Conservation (phyloP, 1,140 invertebrate species). For the Drosophila sechellia region DNA sequence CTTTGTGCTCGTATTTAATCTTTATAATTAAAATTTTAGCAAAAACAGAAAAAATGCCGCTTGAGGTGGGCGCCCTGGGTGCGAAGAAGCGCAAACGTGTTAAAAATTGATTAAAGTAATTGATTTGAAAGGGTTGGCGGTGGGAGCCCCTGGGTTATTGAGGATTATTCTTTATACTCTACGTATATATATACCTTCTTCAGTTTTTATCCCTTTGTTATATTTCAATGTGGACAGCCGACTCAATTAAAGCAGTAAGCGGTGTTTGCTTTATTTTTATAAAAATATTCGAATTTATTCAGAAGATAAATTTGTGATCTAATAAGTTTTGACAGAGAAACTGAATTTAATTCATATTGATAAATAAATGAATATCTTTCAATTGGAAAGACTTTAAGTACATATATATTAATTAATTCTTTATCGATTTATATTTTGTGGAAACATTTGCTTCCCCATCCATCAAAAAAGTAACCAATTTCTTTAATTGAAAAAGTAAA, state of each 20-base stretch:
- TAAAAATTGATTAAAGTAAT: constrained; percentile 82
- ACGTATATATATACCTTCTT: not conserved
- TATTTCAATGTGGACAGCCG: constrained; percentile 12
- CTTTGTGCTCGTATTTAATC: constrained; percentile 68
- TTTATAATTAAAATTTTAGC: constrained; percentile 79
- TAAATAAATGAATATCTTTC: too few relatives aligned
- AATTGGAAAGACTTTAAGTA: too few relatives aligned
- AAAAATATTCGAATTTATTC: not conserved
- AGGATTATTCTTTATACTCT: constrained; percentile 25
- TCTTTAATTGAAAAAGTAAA: too few relatives aligned
- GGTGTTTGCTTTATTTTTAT: constrained; percentile 21
- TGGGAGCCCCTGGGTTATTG: constrained; percentile 22
- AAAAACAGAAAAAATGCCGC: constrained; percentile 45
- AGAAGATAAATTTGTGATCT: not conserved
- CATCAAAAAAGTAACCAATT: too few relatives aligned
- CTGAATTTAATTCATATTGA: too few relatives aligned
- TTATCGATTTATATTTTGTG: too few relatives aligned
- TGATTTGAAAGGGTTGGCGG: constrained; percentile 57
- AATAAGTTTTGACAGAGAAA: not conserved
- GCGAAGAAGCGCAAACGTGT: constrained; percentile 70
- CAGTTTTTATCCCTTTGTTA: not conserved
- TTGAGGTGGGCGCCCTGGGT: constrained; percentile 40
- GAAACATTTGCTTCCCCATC: too few relatives aligned
- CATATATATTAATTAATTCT: too few relatives aligned
- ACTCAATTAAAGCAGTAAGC: constrained; percentile 24